A percentile compares a stretch with the other conserved stretches of the same genome.
Conservation (phyloP, 2,113 vertebrate species). For the Macquaria ambigua region DNA sequence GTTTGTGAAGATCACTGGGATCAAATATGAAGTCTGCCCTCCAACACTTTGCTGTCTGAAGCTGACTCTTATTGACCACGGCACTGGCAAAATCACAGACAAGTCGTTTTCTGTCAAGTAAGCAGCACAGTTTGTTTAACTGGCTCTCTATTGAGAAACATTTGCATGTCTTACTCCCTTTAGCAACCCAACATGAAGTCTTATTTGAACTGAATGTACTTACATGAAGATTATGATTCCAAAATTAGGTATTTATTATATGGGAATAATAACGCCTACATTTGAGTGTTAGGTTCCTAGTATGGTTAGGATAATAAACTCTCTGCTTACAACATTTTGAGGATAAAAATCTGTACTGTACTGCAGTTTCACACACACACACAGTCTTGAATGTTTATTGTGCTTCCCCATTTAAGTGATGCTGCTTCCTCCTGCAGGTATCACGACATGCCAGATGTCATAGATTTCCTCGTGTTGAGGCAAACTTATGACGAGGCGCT, state of each 20-base stretch:
- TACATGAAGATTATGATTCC: background rate
- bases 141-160: background rate
- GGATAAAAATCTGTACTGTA: no score
- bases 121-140: constrained; percentile 26
- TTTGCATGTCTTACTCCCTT: background rate
- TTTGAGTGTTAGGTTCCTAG: background rate
- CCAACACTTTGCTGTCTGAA: constrained; percentile 97
- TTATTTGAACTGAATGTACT: background rate
- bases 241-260: background rate
- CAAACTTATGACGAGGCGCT: constrained; percentile 96
- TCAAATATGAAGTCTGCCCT: constrained; percentile 95
- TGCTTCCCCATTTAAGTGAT: background rate
- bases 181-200: background rate
- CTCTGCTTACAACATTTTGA: background rate
- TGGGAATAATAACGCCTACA: background rate
- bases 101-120: constrained; percentile 97
- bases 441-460: constrained; percentile 98
- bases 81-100: constrained; percentile 90
- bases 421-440: constrained; percentile 84
- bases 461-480: constrained; percentile 96
- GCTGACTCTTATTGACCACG: constrained; percentile 93
- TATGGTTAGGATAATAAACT: background rate
- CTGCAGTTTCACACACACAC: no score
- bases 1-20: constrained; percentile 97
- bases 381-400: background rate